phyloP scores from a whole-genome alignment of 2,113 vertebrate species.

The Oryzias woworae region DNA sequence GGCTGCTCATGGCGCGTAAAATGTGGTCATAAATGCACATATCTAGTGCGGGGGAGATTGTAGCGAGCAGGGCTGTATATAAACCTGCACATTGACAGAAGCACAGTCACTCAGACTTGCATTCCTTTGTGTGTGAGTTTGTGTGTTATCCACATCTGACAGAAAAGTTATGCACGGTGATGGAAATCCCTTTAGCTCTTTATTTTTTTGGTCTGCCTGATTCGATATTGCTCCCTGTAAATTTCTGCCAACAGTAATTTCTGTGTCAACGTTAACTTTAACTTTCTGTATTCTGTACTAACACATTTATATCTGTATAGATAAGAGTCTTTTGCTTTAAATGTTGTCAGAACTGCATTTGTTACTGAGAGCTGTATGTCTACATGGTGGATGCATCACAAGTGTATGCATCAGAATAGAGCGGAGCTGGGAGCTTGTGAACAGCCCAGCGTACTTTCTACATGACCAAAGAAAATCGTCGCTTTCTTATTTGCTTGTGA shows the following conservation, averaged over 20 bases:
- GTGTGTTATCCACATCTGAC: slow-evolving; percentile 20
- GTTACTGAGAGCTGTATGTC: no score
- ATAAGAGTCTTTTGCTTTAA: no score
- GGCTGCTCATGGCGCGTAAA: slow-evolving; percentile 2
- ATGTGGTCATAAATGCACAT: slow-evolving; percentile 6
- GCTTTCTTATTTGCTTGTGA: no score
- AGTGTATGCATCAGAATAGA: no score
- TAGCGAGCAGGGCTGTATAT: slow-evolving; percentile 11
- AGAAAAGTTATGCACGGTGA: slow-evolving; percentile 25
- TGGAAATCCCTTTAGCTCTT: slow-evolving; percentile 34
- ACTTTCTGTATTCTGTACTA: neutral
- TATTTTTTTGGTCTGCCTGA: slow-evolving; percentile 3
- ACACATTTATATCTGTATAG: neutral
- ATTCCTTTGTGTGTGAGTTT: slow-evolving; percentile 1
- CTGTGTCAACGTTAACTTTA: slow-evolving; percentile 4
- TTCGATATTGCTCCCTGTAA: slow-evolving; percentile 18
- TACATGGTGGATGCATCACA: no score
- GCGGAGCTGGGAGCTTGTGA: no score
- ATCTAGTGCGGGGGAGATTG: slow-evolving; percentile 13
- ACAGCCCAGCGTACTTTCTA: no score
- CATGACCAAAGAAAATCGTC: no score
- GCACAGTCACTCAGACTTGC: slow-evolving; percentile 5
- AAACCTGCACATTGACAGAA: neutral
- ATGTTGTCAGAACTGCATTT: no score
- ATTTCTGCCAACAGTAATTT: slow-evolving; percentile 20